Conservation (phyloP, 2,888 invertebrate species). For the Amphipoea oculea region DNA sequence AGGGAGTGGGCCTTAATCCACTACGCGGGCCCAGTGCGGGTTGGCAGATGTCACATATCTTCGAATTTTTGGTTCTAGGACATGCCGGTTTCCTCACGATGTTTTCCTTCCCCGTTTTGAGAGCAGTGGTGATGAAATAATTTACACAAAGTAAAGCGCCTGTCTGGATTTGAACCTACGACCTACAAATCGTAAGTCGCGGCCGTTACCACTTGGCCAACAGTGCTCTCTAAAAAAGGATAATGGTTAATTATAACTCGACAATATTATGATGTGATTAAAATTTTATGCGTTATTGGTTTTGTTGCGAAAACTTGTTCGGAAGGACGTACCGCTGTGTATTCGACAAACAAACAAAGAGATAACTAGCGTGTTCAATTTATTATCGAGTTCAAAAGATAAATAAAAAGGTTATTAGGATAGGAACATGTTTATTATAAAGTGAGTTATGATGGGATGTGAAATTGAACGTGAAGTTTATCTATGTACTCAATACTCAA, state of each 20-base stretch:
- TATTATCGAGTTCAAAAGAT: slow-evolving; percentile 51
- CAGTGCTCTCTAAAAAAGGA: not conserved
- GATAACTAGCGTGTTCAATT: slow-evolving; percentile 52
- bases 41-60: too few species aligned
- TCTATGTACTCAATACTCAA: too few species aligned
- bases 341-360: slow-evolving; percentile 35
- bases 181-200: too few species aligned
- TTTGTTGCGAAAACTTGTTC: slow-evolving; percentile 39
- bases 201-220: too few species aligned
- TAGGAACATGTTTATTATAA: slow-evolving; percentile 52
- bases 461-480: slow-evolving; percentile 48
- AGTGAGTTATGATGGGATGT: slow-evolving; percentile 40
- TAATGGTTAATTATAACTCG: slow-evolving; percentile 28
- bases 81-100: too few species aligned
- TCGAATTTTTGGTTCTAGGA: too few species aligned
- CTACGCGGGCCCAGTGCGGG: too few species aligned
- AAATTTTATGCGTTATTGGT: slow-evolving; percentile 45
- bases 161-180: too few species aligned
- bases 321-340: slow-evolving; percentile 36
- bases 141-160: too few species aligned
- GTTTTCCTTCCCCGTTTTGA: too few species aligned
- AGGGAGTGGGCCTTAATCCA: too few species aligned
- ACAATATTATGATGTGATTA: slow-evolving; percentile 47
- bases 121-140: too few species aligned
- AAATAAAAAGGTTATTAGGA: slow-evolving; percentile 58